These are phyloP conservation scores for Hyles vespertilio DNA, from an alignment of 1,140 invertebrate genomes.

Conservation along the genomic window DNA sequence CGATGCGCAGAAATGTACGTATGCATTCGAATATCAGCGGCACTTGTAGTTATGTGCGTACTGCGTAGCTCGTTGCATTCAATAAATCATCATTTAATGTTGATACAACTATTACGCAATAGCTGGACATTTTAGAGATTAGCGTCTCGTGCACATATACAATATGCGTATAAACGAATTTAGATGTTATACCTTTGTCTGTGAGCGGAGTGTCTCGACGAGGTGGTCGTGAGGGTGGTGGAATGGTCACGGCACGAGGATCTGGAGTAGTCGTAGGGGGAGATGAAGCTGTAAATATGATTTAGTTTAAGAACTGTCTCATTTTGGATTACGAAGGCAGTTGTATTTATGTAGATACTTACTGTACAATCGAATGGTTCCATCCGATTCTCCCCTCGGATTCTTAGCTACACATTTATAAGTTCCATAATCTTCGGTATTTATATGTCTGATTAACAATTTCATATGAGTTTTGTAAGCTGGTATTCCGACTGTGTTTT, in stretches of 20 bases:
- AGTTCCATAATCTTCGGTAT: slow-evolving; percentile 87
- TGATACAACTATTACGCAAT: too few relatives aligned
- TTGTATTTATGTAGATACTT: slow-evolving; percentile 72
- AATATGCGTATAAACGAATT: not conserved
- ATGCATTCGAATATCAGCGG: not conserved
- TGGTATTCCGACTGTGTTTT: slow-evolving; percentile 81
- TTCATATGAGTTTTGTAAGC: slow-evolving; percentile 91
- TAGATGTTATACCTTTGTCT: slow-evolving; percentile 54
- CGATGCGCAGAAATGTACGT: not conserved
- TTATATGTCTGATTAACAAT: slow-evolving; percentile 84
- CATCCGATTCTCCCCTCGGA: slow-evolving; percentile 93
- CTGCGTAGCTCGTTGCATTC: too few relatives aligned
- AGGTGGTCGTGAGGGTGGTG: slow-evolving; percentile 61
- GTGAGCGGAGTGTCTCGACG: slow-evolving; percentile 53
- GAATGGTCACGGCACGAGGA: slow-evolving; percentile 50
- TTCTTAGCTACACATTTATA: slow-evolving; percentile 97
- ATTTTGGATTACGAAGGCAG: not conserved
- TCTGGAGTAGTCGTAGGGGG: slow-evolving; percentile 68
- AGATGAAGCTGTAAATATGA: slow-evolving; percentile 46
- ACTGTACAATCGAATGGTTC: slow-evolving; percentile 93
- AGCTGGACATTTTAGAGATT: too few relatives aligned
- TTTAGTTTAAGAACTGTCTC: not conserved
- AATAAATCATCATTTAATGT: too few relatives aligned
- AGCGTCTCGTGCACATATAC: too few relatives aligned
- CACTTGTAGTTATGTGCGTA: too few relatives aligned